A percentile compares a stretch with the other conserved stretches of the same genome.
Evolutionary conservation across 53 echinoderm and acorn worm species (phyloP).

Genomic region (Patiria pectinifera): DNA sequence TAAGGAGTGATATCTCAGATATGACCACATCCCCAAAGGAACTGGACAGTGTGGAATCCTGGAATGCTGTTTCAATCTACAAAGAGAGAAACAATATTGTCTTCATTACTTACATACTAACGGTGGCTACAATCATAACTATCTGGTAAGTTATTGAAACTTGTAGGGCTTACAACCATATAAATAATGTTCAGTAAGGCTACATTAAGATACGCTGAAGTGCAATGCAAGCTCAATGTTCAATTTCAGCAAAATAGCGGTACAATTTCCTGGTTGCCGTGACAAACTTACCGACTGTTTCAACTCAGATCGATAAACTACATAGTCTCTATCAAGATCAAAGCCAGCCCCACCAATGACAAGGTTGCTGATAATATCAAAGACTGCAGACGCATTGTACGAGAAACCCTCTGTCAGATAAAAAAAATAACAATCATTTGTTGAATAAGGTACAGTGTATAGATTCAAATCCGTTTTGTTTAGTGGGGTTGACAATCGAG

Average conservation of each 20-base stretch:
- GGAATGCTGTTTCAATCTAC: conserved; percentile 58
- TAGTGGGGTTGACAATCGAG: too few relatives aligned
- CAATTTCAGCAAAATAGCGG: too few relatives aligned
- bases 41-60: conserved; percentile 3
- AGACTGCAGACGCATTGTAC: conserved; percentile 26
- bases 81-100: neutral
- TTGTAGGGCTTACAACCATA: too few relatives aligned
- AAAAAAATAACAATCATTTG: neutral
- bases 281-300: conserved; percentile 29
- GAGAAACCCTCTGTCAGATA: neutral
- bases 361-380: neutral
- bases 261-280: neutral
- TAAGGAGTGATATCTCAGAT: neutral
- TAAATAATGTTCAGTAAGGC: too few relatives aligned
- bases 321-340: neutral
- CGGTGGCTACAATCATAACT: too few relatives aligned
- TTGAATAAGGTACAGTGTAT: too few relatives aligned
- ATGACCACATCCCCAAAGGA: conserved; percentile 43
- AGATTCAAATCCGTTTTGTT: too few relatives aligned
- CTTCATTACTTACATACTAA: too few relatives aligned
- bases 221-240: too few relatives aligned
- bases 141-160: too few relatives aligned
- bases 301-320: conserved; percentile 4
- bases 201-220: too few relatives aligned
- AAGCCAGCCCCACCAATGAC: neutral